These are phyloP conservation scores for Drosophila basisetae DNA, from an alignment of 2,888 invertebrate species.

Conservation along the genomic window DNA sequence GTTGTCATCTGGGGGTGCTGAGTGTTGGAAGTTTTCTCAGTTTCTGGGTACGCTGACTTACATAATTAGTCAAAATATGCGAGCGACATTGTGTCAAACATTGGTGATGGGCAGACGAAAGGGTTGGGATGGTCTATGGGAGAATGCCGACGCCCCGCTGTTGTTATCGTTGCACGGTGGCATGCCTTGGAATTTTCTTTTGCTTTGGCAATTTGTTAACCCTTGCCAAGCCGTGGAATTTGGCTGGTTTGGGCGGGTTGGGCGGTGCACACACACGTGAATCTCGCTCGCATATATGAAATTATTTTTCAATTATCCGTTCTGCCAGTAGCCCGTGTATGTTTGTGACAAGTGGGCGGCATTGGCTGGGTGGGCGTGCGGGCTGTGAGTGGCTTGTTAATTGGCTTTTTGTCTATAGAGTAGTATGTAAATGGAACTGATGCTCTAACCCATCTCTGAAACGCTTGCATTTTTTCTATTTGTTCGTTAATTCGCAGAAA, in stretches of 20 bases:
- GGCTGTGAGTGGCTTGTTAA: conserved; percentile 6
- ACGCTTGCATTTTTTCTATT: neutral
- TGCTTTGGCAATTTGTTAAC: conserved; percentile 47
- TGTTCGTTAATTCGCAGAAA: conserved; percentile 84
- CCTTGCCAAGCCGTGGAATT: conserved; percentile 18
- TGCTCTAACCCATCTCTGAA: neutral
- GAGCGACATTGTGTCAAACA: conserved; percentile 52
- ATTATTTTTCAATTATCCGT: conserved; percentile 81
- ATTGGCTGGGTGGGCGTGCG: neutral
- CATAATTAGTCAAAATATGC: conserved; percentile 76
- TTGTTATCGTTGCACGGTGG: conserved; percentile 22
- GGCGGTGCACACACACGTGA: conserved; percentile 27
- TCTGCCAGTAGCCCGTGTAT: conserved; percentile 62
- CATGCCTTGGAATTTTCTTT: conserved; percentile 51
- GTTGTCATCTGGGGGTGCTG: conserved; percentile 18
- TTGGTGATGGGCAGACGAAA: conserved; percentile 7
- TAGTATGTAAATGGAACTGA: neutral
- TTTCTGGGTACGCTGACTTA: conserved; percentile 17
- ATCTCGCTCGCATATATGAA: conserved; percentile 56
- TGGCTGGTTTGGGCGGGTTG: neutral
- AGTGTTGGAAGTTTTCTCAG: neutral
- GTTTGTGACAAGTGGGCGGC: conserved; percentile 59
- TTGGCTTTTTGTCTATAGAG: conserved; percentile 21
- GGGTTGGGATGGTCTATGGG: neutral
- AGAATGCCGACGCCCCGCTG: conserved; percentile 18